A percentile compares a stretch with the other conserved stretches of the same genome.
Conservation (phyloP, 1,140 invertebrate species). For the Thaumetopoea pityocampa region DNA sequence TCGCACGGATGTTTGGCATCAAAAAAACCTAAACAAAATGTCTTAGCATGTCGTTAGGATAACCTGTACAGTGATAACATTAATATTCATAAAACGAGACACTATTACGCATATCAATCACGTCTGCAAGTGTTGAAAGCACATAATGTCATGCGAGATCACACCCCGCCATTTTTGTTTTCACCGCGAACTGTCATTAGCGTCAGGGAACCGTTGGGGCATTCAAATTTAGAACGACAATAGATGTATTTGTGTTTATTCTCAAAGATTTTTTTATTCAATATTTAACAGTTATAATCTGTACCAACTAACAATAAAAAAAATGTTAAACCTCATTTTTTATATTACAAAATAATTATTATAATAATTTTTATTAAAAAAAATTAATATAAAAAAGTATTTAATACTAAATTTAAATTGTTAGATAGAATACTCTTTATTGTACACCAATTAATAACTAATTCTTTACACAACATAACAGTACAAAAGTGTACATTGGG, state of each 20-base stretch:
- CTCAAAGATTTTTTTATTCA: too few species aligned
- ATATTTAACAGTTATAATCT: too few species aligned
- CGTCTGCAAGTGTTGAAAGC: constrained; percentile 40
- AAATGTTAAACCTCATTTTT: too few species aligned
- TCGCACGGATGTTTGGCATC: constrained; percentile 39
- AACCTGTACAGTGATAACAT: constrained; percentile 42
- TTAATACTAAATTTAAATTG: too few species aligned
- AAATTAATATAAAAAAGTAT: too few species aligned
- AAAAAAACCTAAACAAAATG: constrained; percentile 28
- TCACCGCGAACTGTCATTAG: constrained; percentile 47
- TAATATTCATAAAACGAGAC: constrained; percentile 47
- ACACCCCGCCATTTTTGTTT: constrained; percentile 42
- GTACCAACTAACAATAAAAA: too few species aligned
- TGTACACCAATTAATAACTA: too few species aligned
- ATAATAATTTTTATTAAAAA: too few species aligned
- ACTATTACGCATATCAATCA: constrained; percentile 59
- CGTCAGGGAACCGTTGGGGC: constrained; percentile 28
- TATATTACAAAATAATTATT: too few species aligned
- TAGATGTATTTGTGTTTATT: constrained; percentile 56
- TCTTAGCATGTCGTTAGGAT: constrained; percentile 26
- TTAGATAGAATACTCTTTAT: too few species aligned
- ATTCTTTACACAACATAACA: too few species aligned
- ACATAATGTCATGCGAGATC: constrained; percentile 42
- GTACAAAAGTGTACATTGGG: too few species aligned
- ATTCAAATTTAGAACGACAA: constrained; percentile 38